Evolutionary conservation across 2,888 invertebrate species (phyloP), one percentile per base, ranked within the genome.

Genomic region (Lepidochrysops patricia): DNA sequence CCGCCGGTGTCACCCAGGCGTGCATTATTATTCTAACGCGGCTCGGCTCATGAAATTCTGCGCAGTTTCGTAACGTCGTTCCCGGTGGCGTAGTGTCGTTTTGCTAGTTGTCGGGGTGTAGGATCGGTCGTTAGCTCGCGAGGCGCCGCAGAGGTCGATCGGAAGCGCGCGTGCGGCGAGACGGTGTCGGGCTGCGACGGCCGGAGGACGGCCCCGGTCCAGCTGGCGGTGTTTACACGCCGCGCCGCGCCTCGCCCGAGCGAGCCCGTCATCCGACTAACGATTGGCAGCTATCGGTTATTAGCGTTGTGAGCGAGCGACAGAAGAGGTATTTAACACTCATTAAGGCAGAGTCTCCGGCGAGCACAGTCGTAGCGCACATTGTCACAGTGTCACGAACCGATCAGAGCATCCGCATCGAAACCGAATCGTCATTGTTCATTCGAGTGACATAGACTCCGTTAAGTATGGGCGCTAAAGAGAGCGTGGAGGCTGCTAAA

Each of bases 401-500:
- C 71, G 77, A 76, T 84, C 83, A 82, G 78, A 59, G 78, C 84
- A 82, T 82, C 80, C 81, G 77, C 84, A 86, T 86, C 77, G 80
- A 82, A 76, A 82, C 75, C 75, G 79, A 80, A 77, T 81, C 82
- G 72, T 80, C 84, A 81, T 85, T 82, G 79, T 77, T 78, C 80
- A 84, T 84, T 80, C 75, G 79, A 87, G 88, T 86, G 88, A 84
- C 82, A 77, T 82, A 81, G 82, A 82, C 74, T 80, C 75, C 82
- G 78, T 80, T 85, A 86, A 90, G 89, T 82, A 94, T 94, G 94
- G 94, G 94, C 89, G 94, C 94, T 84, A 94, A 94, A 91, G 94
- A 94, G 84, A 94, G 94, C 91, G 94, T 94, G 84, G 94, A 94
- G 85, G 94, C 94, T 79, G 93, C 93, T 82, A 94, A 94, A 92